Evolutionary conservation across 2,888 invertebrate genomes (phyloP), one percentile per base, ranked within the genome.

Genomic region (Leptinotarsa peninsularis): DNA sequence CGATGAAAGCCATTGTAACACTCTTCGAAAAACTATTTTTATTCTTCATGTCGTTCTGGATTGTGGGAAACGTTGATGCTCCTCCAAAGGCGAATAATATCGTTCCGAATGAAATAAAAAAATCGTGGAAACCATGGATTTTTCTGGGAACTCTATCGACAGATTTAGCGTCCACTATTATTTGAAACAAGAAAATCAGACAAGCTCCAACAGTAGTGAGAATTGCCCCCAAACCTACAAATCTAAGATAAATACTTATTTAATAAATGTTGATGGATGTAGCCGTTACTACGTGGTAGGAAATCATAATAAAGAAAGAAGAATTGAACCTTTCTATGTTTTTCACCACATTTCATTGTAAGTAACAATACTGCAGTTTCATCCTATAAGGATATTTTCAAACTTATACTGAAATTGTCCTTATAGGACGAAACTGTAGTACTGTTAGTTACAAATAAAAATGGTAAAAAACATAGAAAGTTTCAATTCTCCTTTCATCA

Each of bases 31-130:
- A 94, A 82, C 93, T 89, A 7, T 87, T 87, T 82, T 92, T 92
- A 77, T 93, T 90, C 27, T 88, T 87, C 94, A 94, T 95, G 83
- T 95, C 94, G 81, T 94, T 93, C 85, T 94, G 94, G 72, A 95
- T 93, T 0, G 94, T 94, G 3, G 94, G 94, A 87, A 95, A 95
- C 2, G 93, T 92, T 0, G 93, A 92, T 7, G 93, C 93, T 3
- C 94, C 94, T 5, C 94, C 93, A 83, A 93, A 94, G 0, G 93
- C 91, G 85, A 94, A 94, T 85, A 93, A 89, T 74, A 94, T 91
- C 10, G 92, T 92, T 10, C 94, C 94, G 83, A 93, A 92, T 0
- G 93, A 91, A 49, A 93, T 86, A 85, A 93, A 93, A 87, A 94
- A 93, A 78, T 92, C 91, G 75, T 89, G 88, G 84, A 93, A 91